Base-by-base conservation (phyloP, 2,797 vertebrate species). In the Rhinichthys osculus region DNA sequence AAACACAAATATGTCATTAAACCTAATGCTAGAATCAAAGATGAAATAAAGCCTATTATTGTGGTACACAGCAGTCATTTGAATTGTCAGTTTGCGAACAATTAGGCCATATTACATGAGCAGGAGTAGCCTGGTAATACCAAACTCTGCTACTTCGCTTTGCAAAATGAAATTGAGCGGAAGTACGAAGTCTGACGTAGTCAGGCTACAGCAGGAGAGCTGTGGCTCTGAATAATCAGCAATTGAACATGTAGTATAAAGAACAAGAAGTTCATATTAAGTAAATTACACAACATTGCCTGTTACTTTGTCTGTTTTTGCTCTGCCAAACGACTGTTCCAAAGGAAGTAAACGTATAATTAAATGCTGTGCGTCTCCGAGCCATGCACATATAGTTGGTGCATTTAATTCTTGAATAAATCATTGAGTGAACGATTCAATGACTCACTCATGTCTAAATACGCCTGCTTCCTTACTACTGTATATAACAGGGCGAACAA, bases 1-100 rank as follows among this genome's bases (percentile, higher is more conserved):
- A 44, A 84, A 69, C 9, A 27, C 54, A 70, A 84, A 78, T 42
- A 40, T 30, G 27, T 69, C 4, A 70, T 23, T 74, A 50, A 64
- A 67, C 19, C 11, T 50, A 33, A 27, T 44, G 23, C n/a, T 38
- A 40, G 33, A 82, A 82, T 42, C 35, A 19, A 71, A n/a, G 23
- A 40, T 27, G 35, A 78, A 64, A 50, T 59, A 59, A 72, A 21
- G 14, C n/a, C 52, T 54, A 21, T 83, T 44, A 74, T 74, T 50
- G 27, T 44, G 70, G 38, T 47, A 33, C 38, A n/a, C 27, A 64
- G 19, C 57, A 73, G 38, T 82, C 38, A 73, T 44, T 33, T 42
- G 23, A 73, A 71, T 57, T 42, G 80, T 72, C 50, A 30, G n/a
- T 72, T 57, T 13, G 35, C 27, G 14, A 35, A 70, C 16, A 14